Conservation (phyloP, 2,113 vertebrate genomes). For the Connochaetes taurinus region DNA sequence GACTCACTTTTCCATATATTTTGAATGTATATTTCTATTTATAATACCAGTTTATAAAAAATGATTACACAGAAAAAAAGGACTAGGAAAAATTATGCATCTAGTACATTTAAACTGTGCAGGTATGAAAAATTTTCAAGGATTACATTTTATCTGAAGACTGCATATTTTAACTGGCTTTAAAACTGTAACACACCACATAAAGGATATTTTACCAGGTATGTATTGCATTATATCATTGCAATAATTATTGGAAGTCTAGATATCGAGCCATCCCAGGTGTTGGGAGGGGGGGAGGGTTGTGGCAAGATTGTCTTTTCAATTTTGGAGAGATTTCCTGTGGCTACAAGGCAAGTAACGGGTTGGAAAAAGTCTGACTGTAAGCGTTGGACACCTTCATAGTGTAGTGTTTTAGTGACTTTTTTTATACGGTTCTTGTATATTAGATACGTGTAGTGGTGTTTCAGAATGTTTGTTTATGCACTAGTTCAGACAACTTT, state of each 20-base stretch:
- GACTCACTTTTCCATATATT: constrained; percentile 90
- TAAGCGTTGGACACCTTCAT: constrained; percentile 86
- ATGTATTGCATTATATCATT: constrained; percentile 87
- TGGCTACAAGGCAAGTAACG: constrained; percentile 92
- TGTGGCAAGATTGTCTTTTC: constrained; percentile 86
- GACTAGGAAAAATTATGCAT: constrained; percentile 85
- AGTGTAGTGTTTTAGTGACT: constrained; percentile 89
- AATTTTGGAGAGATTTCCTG: constrained; percentile 87
- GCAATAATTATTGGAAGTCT: constrained; percentile 88
- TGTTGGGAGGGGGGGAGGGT: constrained; percentile 80
- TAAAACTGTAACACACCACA: constrained; percentile 84
- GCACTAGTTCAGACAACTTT: constrained; percentile 93
- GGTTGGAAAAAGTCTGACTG: constrained; percentile 90
- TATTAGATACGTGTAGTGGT: constrained; percentile 89
- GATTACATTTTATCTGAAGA: constrained; percentile 83
- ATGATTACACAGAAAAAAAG: constrained; percentile 83
- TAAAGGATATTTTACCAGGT: constrained; percentile 86
- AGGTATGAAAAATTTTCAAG: constrained; percentile 81
- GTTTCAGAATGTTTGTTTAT: constrained; percentile 89
- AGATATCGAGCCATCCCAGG: constrained; percentile 85
- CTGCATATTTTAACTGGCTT: constrained; percentile 87
- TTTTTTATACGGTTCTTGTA: constrained; percentile 92
- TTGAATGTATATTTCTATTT: constrained; percentile 92
- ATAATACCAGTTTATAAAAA: constrained; percentile 91
- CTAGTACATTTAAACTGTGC: constrained; percentile 80